phyloP scores from a whole-genome alignment of 2,888 invertebrate species.

The Harpalus rubripes region DNA sequence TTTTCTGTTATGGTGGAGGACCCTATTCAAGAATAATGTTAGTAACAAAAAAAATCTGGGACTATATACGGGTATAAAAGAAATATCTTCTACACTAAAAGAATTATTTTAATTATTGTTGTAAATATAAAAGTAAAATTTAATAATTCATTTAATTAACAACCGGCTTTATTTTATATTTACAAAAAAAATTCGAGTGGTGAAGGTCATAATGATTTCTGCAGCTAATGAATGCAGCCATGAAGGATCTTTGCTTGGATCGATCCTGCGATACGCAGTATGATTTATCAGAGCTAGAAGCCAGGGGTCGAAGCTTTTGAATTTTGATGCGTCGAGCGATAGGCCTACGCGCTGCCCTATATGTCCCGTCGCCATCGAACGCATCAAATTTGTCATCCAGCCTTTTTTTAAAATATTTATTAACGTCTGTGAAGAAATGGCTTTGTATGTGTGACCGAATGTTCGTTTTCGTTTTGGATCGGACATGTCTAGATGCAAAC shows the following conservation, averaged over 20 bases:
- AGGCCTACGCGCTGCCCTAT: slow-evolving; percentile 61
- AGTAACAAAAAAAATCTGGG: too few relatives aligned
- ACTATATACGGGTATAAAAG: too few relatives aligned
- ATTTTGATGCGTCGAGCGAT: slow-evolving; percentile 43
- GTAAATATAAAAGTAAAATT: too few relatives aligned
- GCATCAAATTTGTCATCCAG: slow-evolving; percentile 66
- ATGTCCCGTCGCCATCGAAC: slow-evolving; percentile 64
- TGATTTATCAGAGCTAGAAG: slow-evolving; percentile 29
- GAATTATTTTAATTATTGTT: too few relatives aligned
- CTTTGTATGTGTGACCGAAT: slow-evolving; percentile 48
- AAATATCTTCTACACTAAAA: too few relatives aligned
- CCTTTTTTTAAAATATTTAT: slow-evolving; percentile 65
- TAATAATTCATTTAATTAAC: too few relatives aligned
- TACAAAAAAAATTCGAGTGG: too few relatives aligned
- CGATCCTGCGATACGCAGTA: not conserved
- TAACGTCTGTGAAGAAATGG: slow-evolving; percentile 59
- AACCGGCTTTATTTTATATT: too few relatives aligned
- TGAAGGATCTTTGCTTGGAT: not conserved
- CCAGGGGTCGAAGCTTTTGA: slow-evolving; percentile 52
- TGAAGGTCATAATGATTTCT: too few relatives aligned
- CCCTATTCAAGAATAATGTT: too few relatives aligned
- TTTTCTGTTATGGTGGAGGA: too few relatives aligned
- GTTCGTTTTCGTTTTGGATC: slow-evolving; percentile 57
- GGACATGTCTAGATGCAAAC: slow-evolving; percentile 67
- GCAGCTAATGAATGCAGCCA: not conserved